phyloP scores from a whole-genome alignment of 2,113 vertebrate genomes.

The Chionodraco myersi region DNA sequence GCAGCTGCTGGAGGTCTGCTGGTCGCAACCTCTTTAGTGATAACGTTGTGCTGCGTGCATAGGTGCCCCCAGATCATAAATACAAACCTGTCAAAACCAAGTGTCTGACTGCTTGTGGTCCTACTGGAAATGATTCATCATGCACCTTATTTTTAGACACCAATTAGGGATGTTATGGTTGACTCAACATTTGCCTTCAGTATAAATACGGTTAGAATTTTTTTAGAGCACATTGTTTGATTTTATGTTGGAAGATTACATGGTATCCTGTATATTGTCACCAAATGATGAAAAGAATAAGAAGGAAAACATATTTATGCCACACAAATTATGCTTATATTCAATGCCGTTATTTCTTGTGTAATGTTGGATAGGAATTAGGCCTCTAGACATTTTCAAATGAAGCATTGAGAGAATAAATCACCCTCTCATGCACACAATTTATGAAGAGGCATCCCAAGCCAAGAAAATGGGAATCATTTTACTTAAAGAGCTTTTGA shows the following conservation, averaged over 20 bases:
- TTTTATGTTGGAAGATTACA: not conserved
- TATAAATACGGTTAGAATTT: not conserved
- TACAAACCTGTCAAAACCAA: constrained; percentile 1
- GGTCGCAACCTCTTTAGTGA: constrained; percentile 30
- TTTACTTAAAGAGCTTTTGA: not conserved
- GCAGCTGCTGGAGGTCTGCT: constrained; percentile 39
- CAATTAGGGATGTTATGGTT: not conserved
- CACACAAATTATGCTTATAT: not conserved
- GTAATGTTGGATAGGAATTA: not conserved
- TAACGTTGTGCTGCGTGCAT: constrained; percentile 27
- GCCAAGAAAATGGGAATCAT: not conserved
- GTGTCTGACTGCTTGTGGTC: constrained; percentile 3
- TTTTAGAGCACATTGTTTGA: not conserved
- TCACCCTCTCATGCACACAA: not conserved
- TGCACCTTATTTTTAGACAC: not conserved
- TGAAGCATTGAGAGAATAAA: not conserved
- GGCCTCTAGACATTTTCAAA: not conserved
- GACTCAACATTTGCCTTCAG: not conserved
- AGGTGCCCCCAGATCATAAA: constrained; percentile 14
- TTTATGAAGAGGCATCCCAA: not conserved
- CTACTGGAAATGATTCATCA: not conserved
- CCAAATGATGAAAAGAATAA: not conserved
- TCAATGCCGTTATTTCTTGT: not conserved
- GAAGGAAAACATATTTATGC: not conserved
- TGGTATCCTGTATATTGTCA: not conserved